Evolutionary conservation across 2,888 invertebrate species (phyloP).

Genomic region (Rhopalosiphum nymphaeae): DNA sequence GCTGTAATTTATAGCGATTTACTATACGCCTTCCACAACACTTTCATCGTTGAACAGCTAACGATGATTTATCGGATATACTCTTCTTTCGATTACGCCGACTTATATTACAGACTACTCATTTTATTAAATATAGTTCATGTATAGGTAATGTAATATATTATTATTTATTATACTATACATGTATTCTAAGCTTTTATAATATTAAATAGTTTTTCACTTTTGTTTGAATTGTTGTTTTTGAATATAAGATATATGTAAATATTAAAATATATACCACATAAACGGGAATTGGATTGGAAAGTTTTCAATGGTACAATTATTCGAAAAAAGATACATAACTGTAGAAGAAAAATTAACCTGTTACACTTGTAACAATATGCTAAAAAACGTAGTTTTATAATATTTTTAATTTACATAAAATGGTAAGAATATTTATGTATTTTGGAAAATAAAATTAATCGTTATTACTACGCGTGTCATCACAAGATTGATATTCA

Average conservation of each 20-base stretch:
- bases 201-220: background rate
- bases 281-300: background rate
- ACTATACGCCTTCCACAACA: background rate
- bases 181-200: background rate
- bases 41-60: background rate
- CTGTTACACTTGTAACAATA: background rate
- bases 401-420: background rate
- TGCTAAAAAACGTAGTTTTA: background rate
- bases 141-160: background rate
- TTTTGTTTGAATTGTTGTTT: background rate
- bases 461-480: background rate
- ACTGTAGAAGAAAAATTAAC: background rate
- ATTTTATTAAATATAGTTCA: background rate
- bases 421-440: background rate
- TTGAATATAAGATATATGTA: background rate
- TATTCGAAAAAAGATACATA: background rate
- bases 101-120: background rate
- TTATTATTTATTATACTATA: background rate
- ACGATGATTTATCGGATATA: background rate
- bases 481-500: background rate
- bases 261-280: background rate
- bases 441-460: background rate
- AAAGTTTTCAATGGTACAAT: background rate
- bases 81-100: background rate
- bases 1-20: constrained; percentile 11